Percentiles rank a stretch among this genome's conserved stretches.
Conservation (phyloP, 2,888 invertebrate species). For the Neoaliturus tenellus region DNA sequence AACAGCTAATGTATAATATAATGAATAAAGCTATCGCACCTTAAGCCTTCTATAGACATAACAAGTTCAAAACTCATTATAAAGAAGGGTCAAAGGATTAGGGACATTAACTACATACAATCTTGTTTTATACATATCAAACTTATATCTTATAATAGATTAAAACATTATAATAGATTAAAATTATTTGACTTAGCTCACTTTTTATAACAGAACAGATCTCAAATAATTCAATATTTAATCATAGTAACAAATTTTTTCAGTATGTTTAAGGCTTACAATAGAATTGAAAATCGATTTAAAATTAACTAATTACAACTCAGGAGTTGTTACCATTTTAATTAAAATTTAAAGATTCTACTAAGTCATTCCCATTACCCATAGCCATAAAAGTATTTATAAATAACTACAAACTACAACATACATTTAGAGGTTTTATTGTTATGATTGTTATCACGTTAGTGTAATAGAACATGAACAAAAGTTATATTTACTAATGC, state of each 20-base stretch:
- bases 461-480: neutral
- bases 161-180: too few relatives aligned
- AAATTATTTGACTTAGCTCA: too few relatives aligned
- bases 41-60: conserved; percentile 2
- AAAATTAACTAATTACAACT: too few relatives aligned
- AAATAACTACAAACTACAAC: neutral
- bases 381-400: neutral
- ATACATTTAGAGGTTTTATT: neutral
- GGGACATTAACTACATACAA: neutral
- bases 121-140: neutral
- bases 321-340: too few relatives aligned
- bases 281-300: too few relatives aligned
- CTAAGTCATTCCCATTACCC: neutral
- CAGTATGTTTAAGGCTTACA: too few relatives aligned
- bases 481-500: neutral
- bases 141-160: too few relatives aligned
- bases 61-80: neutral
- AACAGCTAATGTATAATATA: conserved; percentile 23
- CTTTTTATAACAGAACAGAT: too few relatives aligned
- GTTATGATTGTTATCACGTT: neutral
- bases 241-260: too few relatives aligned
- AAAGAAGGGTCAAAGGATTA: conserved; percentile 14
- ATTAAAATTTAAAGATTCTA: too few relatives aligned
- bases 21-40: conserved; percentile 28
- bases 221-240: too few relatives aligned